Percentiles rank a stretch among this genome's conserved stretches.
phyloP scores from a whole-genome alignment of 2,113 vertebrate species.

The Leucopsar rothschildi region DNA sequence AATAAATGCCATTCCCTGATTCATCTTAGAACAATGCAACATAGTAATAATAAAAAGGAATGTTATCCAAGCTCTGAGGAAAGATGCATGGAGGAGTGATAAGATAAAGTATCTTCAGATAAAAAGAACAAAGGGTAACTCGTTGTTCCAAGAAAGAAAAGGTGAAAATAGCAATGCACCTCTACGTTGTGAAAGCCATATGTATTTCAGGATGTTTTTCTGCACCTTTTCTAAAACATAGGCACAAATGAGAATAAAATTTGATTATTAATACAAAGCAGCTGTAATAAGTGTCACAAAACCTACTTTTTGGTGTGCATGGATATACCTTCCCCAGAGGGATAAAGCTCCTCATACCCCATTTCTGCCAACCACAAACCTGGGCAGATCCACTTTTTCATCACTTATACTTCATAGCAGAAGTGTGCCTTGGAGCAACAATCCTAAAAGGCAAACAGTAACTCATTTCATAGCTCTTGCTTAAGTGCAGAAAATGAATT shows the following conservation, averaged over 20 bases:
- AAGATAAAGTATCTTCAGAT: conserved; percentile 4
- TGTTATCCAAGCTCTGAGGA: conserved; percentile 11
- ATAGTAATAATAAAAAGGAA: conserved; percentile 28
- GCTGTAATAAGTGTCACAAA: neutral
- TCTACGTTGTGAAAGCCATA: neutral
- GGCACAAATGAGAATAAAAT: neutral
- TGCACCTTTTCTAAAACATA: neutral
- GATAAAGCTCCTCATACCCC: neutral
- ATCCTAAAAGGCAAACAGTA: conserved; percentile 23
- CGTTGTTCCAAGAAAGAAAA: neutral
- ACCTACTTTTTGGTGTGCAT: neutral
- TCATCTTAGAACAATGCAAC: neutral
- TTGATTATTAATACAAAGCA: neutral
- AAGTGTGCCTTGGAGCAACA: conserved; percentile 9
- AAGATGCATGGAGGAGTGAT: conserved; percentile 2
- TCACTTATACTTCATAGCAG: neutral
- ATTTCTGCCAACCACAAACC: neutral
- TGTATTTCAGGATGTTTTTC: neutral
- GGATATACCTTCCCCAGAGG: neutral
- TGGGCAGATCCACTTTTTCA: conserved; percentile 23
- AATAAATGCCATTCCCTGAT: neutral
- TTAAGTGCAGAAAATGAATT: neutral
- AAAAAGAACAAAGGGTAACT: neutral
- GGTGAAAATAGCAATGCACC: neutral
- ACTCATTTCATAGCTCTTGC: neutral